These are phyloP conservation scores for Synodontis membranacea DNA, from an alignment of 2,113 vertebrate genomes.

Conservation along the genomic window DNA sequence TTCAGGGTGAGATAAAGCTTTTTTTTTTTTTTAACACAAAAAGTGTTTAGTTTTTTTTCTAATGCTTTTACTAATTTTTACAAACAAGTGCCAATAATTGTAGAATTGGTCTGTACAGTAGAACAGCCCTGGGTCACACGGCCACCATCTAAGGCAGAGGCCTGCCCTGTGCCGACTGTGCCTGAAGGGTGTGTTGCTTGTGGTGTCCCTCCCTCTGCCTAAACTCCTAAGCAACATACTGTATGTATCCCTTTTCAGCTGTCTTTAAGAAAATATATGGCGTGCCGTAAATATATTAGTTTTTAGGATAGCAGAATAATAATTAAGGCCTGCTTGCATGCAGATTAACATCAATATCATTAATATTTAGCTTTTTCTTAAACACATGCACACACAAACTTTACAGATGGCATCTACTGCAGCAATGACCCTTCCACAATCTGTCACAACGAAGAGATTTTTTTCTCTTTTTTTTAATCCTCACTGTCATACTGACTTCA, in stretches of 20 bases:
- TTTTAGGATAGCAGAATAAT: not conserved
- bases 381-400: not conserved
- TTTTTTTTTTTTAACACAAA: too few species aligned
- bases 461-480: not conserved
- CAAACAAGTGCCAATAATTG: too few species aligned
- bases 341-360: not conserved
- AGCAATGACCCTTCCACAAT: not conserved
- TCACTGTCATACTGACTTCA: constrained; percentile 21
- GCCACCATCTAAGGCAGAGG: too few species aligned
- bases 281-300: not conserved
- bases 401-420: constrained; percentile 22
- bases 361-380: constrained; percentile 4
- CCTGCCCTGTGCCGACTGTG: too few species aligned
- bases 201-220: too few species aligned
- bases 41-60: too few species aligned
- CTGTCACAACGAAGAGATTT: not conserved
- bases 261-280: not conserved
- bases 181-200: too few species aligned
- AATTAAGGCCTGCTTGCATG: not conserved
- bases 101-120: too few species aligned
- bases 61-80: too few species aligned
- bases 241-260: not conserved
- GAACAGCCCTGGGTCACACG: too few species aligned
- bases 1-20: too few species aligned
- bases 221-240: not conserved